Conservation (phyloP, 2,113 vertebrate species). For the Gambusia affinis region DNA sequence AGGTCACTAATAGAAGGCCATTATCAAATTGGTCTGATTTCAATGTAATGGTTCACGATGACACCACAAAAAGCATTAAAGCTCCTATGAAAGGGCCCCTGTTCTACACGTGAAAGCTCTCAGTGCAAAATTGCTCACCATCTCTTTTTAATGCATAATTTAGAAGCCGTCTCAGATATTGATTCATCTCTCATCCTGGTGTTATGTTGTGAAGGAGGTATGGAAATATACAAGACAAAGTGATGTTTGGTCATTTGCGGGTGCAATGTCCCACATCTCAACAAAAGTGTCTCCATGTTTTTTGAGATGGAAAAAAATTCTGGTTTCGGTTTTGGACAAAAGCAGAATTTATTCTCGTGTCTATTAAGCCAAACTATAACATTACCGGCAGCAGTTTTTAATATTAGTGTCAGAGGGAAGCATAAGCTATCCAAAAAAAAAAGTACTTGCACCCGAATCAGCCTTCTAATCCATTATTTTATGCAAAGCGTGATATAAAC, state of each 20-base stretch:
- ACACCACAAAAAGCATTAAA: constrained; percentile 67
- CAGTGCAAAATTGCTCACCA: constrained; percentile 64
- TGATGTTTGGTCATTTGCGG: constrained; percentile 37
- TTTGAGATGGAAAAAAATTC: constrained; percentile 23
- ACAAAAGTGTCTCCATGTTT: constrained; percentile 12
- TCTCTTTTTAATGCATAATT: constrained; percentile 76
- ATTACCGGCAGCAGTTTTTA: no score
- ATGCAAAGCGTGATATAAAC: background rate
- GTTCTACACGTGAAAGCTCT: constrained; percentile 72
- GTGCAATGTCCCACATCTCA: constrained; percentile 32
- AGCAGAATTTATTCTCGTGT: background rate
- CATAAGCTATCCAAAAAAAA: no score
- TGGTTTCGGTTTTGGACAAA: background rate
- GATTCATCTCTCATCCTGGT: constrained; percentile 65
- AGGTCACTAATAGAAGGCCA: constrained; percentile 77
- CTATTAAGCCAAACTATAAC: no score
- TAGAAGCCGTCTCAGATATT: constrained; percentile 72
- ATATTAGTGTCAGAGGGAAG: no score
- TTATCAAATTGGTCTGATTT: constrained; percentile 78
- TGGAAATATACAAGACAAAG: constrained; percentile 52
- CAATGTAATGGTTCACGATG: constrained; percentile 70
- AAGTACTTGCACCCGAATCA: background rate
- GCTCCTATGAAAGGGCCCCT: constrained; percentile 61
- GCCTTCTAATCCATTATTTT: background rate
- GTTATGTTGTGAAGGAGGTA: constrained; percentile 42